A percentile compares a stretch with the other conserved stretches of the same genome.
Conservation (phyloP, 2,888 invertebrate species). For the Anorthoa munda region DNA sequence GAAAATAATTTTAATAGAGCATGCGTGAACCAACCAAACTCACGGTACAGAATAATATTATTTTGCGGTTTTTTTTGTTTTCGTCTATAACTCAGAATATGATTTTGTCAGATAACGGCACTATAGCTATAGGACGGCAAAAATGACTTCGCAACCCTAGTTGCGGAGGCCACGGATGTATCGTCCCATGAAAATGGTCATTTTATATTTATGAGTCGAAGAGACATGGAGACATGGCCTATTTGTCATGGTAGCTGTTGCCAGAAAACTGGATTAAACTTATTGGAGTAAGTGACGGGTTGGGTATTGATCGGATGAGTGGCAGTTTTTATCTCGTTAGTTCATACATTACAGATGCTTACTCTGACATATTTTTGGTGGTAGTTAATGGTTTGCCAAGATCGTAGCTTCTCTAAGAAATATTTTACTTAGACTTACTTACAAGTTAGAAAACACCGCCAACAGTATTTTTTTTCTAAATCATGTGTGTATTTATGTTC, state of each 20-base stretch:
- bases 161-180: conserved; percentile 32
- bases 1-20: too few relatives aligned
- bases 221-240: conserved; percentile 44
- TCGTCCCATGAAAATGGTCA: conserved; percentile 55
- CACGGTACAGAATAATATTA: too few relatives aligned
- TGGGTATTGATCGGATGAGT: not conserved
- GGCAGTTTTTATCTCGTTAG: not conserved
- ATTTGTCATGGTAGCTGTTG: conserved; percentile 60
- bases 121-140: too few relatives aligned
- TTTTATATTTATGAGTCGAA: conserved; percentile 65
- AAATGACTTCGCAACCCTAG: conserved; percentile 46
- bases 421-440: too few relatives aligned
- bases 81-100: too few relatives aligned
- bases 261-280: conserved; percentile 44
- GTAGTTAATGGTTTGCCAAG: not conserved
- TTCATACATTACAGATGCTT: too few relatives aligned
- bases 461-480: not conserved
- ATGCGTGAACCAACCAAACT: too few relatives aligned
- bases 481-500: not conserved
- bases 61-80: too few relatives aligned
- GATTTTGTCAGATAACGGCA: too few relatives aligned
- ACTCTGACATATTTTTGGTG: too few relatives aligned
- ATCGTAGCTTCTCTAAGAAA: not conserved
- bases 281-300: conserved; percentile 3
- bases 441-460: not conserved